A percentile compares a stretch with the other conserved stretches of the same genome.
phyloP scores from a whole-genome alignment of 2,113 vertebrate genomes.

The Lampris megalopsis region DNA sequence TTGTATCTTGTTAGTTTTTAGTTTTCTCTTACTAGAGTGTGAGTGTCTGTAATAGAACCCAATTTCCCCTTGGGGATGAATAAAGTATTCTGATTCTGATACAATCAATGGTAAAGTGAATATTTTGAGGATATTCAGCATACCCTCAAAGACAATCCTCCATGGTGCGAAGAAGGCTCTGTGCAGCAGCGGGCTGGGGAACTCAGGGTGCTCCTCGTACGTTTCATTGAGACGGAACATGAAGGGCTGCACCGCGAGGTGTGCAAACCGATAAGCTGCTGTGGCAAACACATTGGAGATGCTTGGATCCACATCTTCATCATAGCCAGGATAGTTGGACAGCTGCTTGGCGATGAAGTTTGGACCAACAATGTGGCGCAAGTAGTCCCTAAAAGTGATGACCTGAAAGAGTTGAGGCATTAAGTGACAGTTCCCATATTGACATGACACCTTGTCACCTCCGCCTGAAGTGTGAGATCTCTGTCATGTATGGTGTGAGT shows the following conservation, averaged over 20 bases:
- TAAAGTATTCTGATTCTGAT: too few relatives aligned
- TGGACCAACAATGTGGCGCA: conserved; percentile 81
- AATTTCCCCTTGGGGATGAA: too few relatives aligned
- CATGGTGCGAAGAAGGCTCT: conserved; percentile 84
- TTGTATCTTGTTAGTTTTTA: too few relatives aligned
- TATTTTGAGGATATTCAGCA: background rate
- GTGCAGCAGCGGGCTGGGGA: conserved; percentile 79
- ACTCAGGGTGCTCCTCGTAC: conserved; percentile 65
- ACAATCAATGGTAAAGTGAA: background rate
- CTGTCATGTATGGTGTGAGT: background rate
- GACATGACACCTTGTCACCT: background rate
- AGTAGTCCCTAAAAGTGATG: conserved; percentile 87
- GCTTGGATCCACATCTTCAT: conserved; percentile 81
- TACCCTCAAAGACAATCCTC: conserved; percentile 88
- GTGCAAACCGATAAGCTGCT: conserved; percentile 88
- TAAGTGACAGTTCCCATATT: background rate
- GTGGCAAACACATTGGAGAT: conserved; percentile 88
- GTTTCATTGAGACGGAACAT: conserved; percentile 82
- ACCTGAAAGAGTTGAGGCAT: conserved; percentile 75
- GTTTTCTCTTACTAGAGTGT: too few relatives aligned
- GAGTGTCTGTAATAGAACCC: too few relatives aligned
- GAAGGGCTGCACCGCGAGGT: conserved; percentile 84
- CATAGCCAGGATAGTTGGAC: conserved; percentile 80
- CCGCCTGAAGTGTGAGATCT: background rate
- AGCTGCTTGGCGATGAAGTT: conserved; percentile 56